Base-by-base conservation (phyloP, 2,888 invertebrate species). In the Autographa pulchrina region DNA sequence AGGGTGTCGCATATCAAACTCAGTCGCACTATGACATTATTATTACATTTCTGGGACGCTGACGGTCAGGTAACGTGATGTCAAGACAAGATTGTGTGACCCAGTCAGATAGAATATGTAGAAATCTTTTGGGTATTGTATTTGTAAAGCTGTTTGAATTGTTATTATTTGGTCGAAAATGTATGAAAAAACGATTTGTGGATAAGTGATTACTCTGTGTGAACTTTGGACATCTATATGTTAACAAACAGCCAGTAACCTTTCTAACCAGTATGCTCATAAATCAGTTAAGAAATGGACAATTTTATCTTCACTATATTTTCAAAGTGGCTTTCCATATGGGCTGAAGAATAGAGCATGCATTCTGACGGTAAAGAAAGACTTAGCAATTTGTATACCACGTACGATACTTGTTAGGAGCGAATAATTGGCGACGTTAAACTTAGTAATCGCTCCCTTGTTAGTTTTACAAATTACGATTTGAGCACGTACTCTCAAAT, bases 381-480 rank as follows among this genome's bases (percentile, higher is more conserved):
- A 14, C 14, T 43, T 43, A 48, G 48, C n/a, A 48, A 48, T 48
- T 48, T 48, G 48, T 48, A 16, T 48, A 48, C 48, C 48, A n/a
- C 48, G 14, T 48, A n/a, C 48, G 43, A 43, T 48, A n/a, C 48
- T 48, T 48, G 48, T 48, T 48, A 14, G n/a, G 14, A 7, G 43
- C 16, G 16, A n/a, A 8, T 16, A 48, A 48, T n/a, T 16, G 48
- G 48, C 16, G 43, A 14, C 48, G 16, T n/a, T 48, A 16, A 48
- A 48, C 48, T n/a, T 16, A 6, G 16, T 48, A n/a, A 48, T 48
- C n/a, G 38, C 38, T n/a, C 48, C 41, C 48, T 48, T 48, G 48
- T 48, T 48, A 48, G 48, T 48, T 48, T 48, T 48, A 48, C 48
- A 48, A 48, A 48, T 48, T 48, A n/a, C n/a, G 48, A 48, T 48